Percentiles rank a stretch among this genome's conserved stretches.
Evolutionary conservation across 2,797 vertebrate species (phyloP).

Genomic region (Cyclopterus lumpus): DNA sequence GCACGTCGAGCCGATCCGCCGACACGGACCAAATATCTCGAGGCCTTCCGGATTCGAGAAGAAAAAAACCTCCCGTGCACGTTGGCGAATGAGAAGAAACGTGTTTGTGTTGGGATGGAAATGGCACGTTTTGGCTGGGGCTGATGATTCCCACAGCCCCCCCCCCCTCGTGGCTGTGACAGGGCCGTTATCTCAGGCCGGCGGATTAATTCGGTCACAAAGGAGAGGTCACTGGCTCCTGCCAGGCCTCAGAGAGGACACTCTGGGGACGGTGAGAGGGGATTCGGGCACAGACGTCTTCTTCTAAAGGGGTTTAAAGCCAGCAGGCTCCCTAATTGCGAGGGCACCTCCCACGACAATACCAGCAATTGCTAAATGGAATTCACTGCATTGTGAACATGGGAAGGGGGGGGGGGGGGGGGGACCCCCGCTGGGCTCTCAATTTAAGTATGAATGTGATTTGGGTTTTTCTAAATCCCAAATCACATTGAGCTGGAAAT

Average conservation of each 20-base stretch:
- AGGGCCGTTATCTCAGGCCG: conserved; percentile 71
- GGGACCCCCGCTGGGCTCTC: conserved; percentile 12
- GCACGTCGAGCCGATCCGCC: background rate
- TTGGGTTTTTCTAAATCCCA: conserved; percentile 43
- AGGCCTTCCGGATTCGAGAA: conserved; percentile 2
- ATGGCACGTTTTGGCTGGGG: conserved; percentile 42
- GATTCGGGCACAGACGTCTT: conserved; percentile 39
- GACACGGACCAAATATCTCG: background rate
- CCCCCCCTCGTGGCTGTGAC: conserved; percentile 60
- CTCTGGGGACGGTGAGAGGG: conserved; percentile 56
- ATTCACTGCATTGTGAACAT: conserved; percentile 42
- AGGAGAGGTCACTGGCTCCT: conserved; percentile 73
- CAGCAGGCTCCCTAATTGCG: conserved; percentile 66
- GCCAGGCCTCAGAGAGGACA: conserved; percentile 54
- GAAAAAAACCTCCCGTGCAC: background rate
- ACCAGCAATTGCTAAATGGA: conserved; percentile 40
- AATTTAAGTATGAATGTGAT: conserved; percentile 51
- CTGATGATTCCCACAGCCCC: conserved; percentile 68
- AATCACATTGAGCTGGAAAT: conserved; percentile 43
- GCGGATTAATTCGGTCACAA: conserved; percentile 74
- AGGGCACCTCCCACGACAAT: conserved; percentile 61
- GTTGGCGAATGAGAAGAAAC: conserved; percentile 32
- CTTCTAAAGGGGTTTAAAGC: conserved; percentile 56
- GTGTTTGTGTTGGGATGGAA: conserved; percentile 25
- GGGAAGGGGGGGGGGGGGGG: background rate